Percentiles rank a stretch among this genome's conserved stretches.
These are phyloP conservation scores for Lepidochrysops patricia DNA, from an alignment of 2,888 invertebrate genomes.

Conservation along the genomic window DNA sequence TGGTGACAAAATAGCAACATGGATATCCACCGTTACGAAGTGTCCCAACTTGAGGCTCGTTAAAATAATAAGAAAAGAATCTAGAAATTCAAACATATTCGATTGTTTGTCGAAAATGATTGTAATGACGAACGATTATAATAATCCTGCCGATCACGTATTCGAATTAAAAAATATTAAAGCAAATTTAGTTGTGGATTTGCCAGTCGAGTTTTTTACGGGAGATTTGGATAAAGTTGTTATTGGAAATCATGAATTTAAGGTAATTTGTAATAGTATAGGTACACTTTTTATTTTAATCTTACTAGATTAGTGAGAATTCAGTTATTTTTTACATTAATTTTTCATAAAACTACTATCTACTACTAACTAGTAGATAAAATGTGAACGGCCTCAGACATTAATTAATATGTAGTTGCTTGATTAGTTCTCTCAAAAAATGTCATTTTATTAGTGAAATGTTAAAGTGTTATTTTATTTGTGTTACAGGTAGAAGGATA, in stretches of 20 bases:
- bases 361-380: too few species aligned
- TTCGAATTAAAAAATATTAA: background rate
- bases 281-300: background rate
- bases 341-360: background rate
- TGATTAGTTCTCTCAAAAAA: background rate
- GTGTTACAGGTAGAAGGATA: conserved; percentile 9
- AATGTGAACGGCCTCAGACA: too few species aligned
- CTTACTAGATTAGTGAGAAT: background rate
- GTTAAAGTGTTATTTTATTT: background rate
- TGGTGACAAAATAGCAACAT: conserved; percentile 12
- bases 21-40: background rate
- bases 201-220: background rate
- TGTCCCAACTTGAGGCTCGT: conserved; percentile 8
- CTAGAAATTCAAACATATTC: background rate
- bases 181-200: conserved; percentile 3
- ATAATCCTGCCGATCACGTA: background rate
- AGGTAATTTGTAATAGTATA: background rate
- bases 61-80: background rate
- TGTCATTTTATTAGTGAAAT: background rate
- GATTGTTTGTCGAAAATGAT: background rate
- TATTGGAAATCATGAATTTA: conserved; percentile 3
- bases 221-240: background rate
- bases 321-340: background rate
- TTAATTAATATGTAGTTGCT: too few species aligned
- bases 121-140: background rate